A percentile compares a stretch with the other conserved stretches of the same genome.
These are phyloP conservation scores for Sorex maritimensis DNA, from an alignment of 2,797 vertebrate species.

Conservation along the genomic window DNA sequence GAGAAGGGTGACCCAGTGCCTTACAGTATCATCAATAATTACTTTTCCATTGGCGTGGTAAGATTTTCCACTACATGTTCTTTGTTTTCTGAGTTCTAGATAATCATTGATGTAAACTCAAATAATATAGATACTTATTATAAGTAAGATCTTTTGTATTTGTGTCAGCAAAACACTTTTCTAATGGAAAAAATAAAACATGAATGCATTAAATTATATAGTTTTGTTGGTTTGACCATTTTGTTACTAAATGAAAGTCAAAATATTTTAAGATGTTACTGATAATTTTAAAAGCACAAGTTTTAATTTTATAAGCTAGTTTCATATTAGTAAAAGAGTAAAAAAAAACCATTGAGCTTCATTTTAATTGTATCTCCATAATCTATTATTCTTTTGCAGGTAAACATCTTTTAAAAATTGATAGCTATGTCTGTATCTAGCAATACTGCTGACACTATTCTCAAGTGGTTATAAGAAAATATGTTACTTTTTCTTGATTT, in stretches of 20 bases:
- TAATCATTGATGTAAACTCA: slow-evolving; percentile 63
- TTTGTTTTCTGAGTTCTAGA: slow-evolving; percentile 63
- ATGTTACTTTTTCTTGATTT: slow-evolving; percentile 2
- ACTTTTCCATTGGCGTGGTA: slow-evolving; percentile 98
- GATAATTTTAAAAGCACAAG: neutral
- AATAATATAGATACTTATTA: slow-evolving; percentile 68
- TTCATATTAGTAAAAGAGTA: slow-evolving; percentile 5
- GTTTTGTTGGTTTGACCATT: neutral
- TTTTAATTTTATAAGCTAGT: no score
- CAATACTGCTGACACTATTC: neutral
- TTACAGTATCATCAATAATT: slow-evolving; percentile 98
- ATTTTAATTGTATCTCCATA: neutral
- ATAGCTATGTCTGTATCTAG: neutral
- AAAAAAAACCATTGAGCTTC: neutral
- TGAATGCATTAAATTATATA: slow-evolving; percentile 56
- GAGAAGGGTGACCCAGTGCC: slow-evolving; percentile 97
- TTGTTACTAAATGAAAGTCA: slow-evolving; percentile 12
- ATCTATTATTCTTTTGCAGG: neutral
- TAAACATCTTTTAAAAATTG: slow-evolving; percentile 25
- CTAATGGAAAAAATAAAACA: slow-evolving; percentile 80
- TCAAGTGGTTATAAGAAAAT: slow-evolving; percentile 18
- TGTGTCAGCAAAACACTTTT: slow-evolving; percentile 81
- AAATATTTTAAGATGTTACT: neutral
- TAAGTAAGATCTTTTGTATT: slow-evolving; percentile 80
- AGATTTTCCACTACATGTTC: slow-evolving; percentile 88